These are phyloP conservation scores for Phycodurus eques DNA, from an alignment of 2,113 vertebrate genomes.

Conservation along the genomic window DNA sequence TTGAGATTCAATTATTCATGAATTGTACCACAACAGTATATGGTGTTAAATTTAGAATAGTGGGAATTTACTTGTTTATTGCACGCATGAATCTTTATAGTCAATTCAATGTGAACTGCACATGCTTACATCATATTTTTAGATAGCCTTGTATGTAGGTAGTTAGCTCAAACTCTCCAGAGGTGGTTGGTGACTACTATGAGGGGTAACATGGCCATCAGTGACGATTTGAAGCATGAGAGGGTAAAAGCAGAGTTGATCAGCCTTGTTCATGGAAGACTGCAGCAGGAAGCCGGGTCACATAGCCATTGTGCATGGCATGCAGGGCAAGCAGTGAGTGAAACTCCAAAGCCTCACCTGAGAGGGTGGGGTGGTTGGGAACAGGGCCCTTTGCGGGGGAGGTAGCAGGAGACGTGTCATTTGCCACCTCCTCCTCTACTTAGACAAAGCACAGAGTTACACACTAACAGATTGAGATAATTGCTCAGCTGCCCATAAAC, in stretches of 20 bases:
- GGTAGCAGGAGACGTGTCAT: constrained; percentile 61
- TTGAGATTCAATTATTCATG: neutral
- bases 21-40: neutral
- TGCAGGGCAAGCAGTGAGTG: constrained; percentile 19
- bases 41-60: neutral
- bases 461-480: constrained; percentile 24
- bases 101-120: neutral
- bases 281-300: neutral
- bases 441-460: constrained; percentile 40
- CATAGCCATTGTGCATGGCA: neutral
- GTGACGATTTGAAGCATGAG: constrained; percentile 19
- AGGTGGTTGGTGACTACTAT: neutral
- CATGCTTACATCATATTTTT: neutral
- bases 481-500: constrained; percentile 14
- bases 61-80: neutral
- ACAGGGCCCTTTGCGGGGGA: constrained; percentile 66
- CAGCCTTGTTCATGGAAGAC: neutral
- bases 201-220: constrained; percentile 44
- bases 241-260: constrained; percentile 9
- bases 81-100: neutral
- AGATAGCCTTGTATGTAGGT: neutral
- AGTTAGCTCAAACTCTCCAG: neutral
- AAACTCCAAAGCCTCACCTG: constrained; percentile 72
- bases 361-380: constrained; percentile 52
- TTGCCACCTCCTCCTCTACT: constrained; percentile 74